phyloP scores from a whole-genome alignment of 1,140 invertebrate genomes.

The Aleiodes sp. region DNA sequence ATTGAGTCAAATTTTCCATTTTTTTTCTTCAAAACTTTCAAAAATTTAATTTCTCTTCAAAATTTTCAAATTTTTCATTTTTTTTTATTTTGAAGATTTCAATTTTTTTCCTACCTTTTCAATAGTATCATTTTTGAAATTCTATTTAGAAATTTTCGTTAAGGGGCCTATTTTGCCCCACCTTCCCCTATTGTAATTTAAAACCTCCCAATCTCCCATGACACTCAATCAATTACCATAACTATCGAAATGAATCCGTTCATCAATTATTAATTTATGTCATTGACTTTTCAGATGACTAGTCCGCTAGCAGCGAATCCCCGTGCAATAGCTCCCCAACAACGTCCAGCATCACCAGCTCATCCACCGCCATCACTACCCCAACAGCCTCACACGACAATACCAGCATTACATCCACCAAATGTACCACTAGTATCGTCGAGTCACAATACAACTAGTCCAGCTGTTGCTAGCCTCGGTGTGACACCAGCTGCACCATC shows the following conservation, averaged over 20 bases:
- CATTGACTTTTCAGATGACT: slow-evolving; percentile 58
- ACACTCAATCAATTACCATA: background rate
- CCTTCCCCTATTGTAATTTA: too few relatives aligned
- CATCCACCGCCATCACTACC: slow-evolving; percentile 61
- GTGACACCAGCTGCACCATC: slow-evolving; percentile 67
- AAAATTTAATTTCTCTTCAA: background rate
- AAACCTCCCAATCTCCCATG: too few relatives aligned
- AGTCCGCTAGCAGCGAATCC: slow-evolving; percentile 66
- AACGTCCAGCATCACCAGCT: slow-evolving; percentile 60
- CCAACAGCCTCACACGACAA: slow-evolving; percentile 62
- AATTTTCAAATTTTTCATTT: too few relatives aligned
- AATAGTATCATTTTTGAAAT: too few relatives aligned
- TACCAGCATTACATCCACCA: slow-evolving; percentile 67
- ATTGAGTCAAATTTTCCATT: background rate
- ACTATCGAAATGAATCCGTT: background rate
- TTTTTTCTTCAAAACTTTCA: background rate
- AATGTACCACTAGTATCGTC: slow-evolving; percentile 68
- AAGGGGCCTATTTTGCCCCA: too few relatives aligned
- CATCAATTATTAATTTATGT: background rate
- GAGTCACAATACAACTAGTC: slow-evolving; percentile 65
- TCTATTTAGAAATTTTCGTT: too few relatives aligned
- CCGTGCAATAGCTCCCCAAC: slow-evolving; percentile 65
- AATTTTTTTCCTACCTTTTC: too few relatives aligned
- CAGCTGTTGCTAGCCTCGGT: slow-evolving; percentile 68
- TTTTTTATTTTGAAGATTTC: too few relatives aligned